Evolutionary conservation across 92 coral and sea anemone species (phyloP), one percentile per base, ranked within the genome.

Genomic region (Palythoa grandiflora): DNA sequence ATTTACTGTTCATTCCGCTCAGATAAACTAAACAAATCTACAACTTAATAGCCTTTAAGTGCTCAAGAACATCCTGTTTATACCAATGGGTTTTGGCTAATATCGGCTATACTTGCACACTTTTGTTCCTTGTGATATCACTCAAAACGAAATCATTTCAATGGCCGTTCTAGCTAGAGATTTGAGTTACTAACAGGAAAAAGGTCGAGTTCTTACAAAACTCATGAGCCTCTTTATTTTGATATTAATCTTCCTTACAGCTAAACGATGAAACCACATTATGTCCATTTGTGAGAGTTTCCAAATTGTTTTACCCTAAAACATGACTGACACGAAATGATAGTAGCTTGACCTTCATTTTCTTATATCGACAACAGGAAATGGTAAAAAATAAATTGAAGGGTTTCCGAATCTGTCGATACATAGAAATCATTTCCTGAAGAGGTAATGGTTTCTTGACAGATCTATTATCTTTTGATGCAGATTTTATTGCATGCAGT

Each of bases 11-110:
- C 89, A 92, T 83, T 88, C 93, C 75, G 92, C 87, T 55, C 83
- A 89, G 89, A 87, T 91, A 89, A 87, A 87, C 84, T 92, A 93
- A 92, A 93, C 96, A 93, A 93, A 91, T 92, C 88, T 88, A 92
- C 87, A 85, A 86, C 88, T 88, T 88, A 87, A 90, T 89, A 94
- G 92, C 85, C 87, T 91, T 87, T 89, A 92, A 94, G 94, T 90
- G 92, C 87, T 57, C 78, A 75, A 93, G 89, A 87, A 80, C 90
- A 80, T 83, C 75, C 79, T 80, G 91, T 89, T 87, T 91, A 68
- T 85, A 91, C 83, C 96, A 79, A 87, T 88, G 91, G 94, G 89
- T 93, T 91, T 90, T 93, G 89, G 83, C 90, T 86, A 88, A 89
- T 80, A 81, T 81, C 53, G 57, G 39, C 85, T 21, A 80, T 63